Conservation (phyloP, 2,113 vertebrate species). For the Prietella phreatophila region DNA sequence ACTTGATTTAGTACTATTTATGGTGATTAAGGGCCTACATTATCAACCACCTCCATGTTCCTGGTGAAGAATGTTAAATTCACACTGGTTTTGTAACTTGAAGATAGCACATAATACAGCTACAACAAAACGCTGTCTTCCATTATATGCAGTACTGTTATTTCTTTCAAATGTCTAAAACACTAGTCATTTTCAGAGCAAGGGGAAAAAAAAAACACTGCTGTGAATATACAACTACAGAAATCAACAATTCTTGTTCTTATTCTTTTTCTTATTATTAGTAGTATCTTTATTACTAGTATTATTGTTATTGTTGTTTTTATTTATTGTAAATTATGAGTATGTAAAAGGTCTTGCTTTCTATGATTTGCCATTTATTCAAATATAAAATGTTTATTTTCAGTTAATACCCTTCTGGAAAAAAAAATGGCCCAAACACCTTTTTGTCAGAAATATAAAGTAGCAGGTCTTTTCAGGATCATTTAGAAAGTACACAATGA, state of each 20-base stretch:
- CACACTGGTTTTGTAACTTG: not conserved
- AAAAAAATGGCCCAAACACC: not conserved
- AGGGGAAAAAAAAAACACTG: not conserved
- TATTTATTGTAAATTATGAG: not conserved
- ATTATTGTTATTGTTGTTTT: not conserved
- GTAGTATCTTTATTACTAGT: not conserved
- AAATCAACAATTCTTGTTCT: not conserved
- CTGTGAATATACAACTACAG: too few species aligned
- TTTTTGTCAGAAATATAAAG: not conserved
- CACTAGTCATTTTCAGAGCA: not conserved
- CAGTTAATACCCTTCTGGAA: not conserved
- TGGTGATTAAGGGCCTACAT: not conserved
- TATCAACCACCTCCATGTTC: not conserved
- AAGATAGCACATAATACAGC: not conserved
- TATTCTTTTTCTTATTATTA: not conserved
- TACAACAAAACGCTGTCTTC: not conserved
- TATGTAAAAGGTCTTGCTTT: not conserved
- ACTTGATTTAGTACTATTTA: constrained; percentile 1
- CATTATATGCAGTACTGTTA: not conserved
- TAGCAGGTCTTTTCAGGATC: not conserved
- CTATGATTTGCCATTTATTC: not conserved
- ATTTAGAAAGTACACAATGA: not conserved
- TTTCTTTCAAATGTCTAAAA: not conserved
- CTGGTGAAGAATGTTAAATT: not conserved
- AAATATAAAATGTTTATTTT: not conserved